A percentile compares a stretch with the other conserved stretches of the same genome.
Evolutionary conservation across 2,888 invertebrate species (phyloP).

Genomic region (Cryptophagus acutangulus): DNA sequence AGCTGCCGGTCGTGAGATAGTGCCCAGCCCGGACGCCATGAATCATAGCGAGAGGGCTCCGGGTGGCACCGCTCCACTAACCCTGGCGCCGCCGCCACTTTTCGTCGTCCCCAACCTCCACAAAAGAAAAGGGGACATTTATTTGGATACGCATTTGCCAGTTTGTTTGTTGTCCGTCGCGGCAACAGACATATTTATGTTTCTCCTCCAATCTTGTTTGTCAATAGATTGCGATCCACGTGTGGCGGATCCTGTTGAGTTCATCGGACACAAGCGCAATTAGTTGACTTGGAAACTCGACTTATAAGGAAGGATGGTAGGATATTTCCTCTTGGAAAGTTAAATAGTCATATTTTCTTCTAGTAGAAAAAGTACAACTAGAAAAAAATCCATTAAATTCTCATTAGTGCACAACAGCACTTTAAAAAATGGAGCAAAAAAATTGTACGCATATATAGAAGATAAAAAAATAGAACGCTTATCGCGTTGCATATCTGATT

Average conservation of each 20-base stretch:
- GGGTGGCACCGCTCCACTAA: slow-evolving; percentile 20
- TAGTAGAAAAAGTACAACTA: slow-evolving; percentile 2
- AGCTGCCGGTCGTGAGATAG: slow-evolving; percentile 23
- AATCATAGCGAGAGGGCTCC: slow-evolving; percentile 28
- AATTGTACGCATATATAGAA: too few relatives aligned
- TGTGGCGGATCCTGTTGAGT: neutral
- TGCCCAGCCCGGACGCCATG: slow-evolving; percentile 21
- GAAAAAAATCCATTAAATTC: too few relatives aligned
- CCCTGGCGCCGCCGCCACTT: slow-evolving; percentile 24
- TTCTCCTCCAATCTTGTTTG: slow-evolving; percentile 16
- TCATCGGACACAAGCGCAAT: neutral
- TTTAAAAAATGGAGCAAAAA: too few relatives aligned
- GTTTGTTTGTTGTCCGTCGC: slow-evolving; percentile 28
- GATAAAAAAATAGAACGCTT: too few relatives aligned
- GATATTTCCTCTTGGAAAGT: neutral
- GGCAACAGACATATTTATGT: slow-evolving; percentile 25
- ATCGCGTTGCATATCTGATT: too few relatives aligned
- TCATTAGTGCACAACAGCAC: too few relatives aligned
- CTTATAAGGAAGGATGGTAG: neutral
- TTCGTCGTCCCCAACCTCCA: slow-evolving; percentile 15
- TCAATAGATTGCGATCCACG: slow-evolving; percentile 14
- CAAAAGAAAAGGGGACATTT: slow-evolving; percentile 21
- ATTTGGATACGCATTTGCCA: slow-evolving; percentile 34
- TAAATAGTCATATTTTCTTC: neutral
- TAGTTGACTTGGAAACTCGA: neutral